Evolutionary conservation across 1,140 invertebrate species (phyloP), one percentile per base, ranked within the genome.

Genomic region (Leptoteleia sp.): DNA sequence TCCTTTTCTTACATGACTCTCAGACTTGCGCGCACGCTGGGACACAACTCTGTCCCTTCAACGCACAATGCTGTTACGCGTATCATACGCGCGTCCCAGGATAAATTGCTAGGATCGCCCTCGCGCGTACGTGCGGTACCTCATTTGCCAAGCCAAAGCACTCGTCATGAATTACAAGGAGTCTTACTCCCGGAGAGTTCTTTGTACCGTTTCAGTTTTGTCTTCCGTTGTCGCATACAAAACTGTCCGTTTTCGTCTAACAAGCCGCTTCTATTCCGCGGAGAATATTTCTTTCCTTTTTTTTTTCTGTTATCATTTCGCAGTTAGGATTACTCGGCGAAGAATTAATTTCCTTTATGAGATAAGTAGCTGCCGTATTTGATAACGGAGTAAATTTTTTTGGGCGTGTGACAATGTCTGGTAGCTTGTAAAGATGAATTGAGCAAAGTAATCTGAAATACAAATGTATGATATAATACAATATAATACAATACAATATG

Each of bases 51-150:
- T 27, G 45, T 61, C 48, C 45, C 62, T 76, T 76, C 54, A 68
- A 59, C 55, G 40, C 52, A 76, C 62, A 68, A 70, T 62, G 65
- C 61, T 43, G 47, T 43, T 70, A 64, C 42, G 59, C 67, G 75
- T 57, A 55, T 65, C 65, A 29, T 71, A 77, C 65, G 25, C 64
- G 43, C 64, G 62, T 42, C 15, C 42, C 52, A 65, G 65, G 67
- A 77, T 77, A 77, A 77, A 77, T 77, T 52, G 75, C 61, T 29
- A 33, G 57, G 59, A 71, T 71, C 52, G 75, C 73, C 73, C 73
- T 76, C 50, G 50, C 55, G 55, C 64, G 64, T 77, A 62, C 57
- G 57, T 57, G 65, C 75, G 45, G 40, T 65, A 71, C 43, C 75
- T 77, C 73, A 64, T 62, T 64, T 77, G 43, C 61, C 50, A 64